Percentiles rank a stretch among this genome's conserved stretches.
Conservation (phyloP, 2,888 invertebrate species). For the Rhagium mordax region DNA sequence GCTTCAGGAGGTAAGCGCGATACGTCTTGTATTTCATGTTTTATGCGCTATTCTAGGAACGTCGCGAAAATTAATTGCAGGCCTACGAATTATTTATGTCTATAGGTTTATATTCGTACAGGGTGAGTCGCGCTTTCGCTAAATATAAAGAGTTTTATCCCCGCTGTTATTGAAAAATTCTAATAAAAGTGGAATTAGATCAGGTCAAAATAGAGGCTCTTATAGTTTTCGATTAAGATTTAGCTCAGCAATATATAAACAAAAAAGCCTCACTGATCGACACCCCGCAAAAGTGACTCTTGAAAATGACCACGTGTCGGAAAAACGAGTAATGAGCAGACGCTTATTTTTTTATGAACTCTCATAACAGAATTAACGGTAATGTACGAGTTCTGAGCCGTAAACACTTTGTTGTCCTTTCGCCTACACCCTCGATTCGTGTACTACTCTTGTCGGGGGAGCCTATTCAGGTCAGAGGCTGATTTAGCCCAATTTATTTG, state of each 20-base stretch:
- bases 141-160: neutral
- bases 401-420: neutral
- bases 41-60: conserved; percentile 29
- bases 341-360: too few relatives aligned
- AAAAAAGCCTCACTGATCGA: too few relatives aligned
- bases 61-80: conserved; percentile 23
- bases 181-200: too few relatives aligned
- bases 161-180: neutral
- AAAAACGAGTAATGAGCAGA: too few relatives aligned
- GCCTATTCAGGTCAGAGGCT: neutral
- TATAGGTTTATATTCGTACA: neutral
- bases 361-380: neutral
- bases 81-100: conserved; percentile 18
- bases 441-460: neutral
- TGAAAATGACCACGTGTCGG: too few relatives aligned
- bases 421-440: neutral
- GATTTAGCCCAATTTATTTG: neutral
- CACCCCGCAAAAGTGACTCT: too few relatives aligned
- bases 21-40: conserved; percentile 13
- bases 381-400: neutral
- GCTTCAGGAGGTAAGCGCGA: conserved; percentile 84
- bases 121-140: neutral
- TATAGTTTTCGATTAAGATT: too few relatives aligned
- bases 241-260: too few relatives aligned
- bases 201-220: too few relatives aligned